phyloP scores from a whole-genome alignment of 2,113 vertebrate genomes.

The Cariama cristata region DNA sequence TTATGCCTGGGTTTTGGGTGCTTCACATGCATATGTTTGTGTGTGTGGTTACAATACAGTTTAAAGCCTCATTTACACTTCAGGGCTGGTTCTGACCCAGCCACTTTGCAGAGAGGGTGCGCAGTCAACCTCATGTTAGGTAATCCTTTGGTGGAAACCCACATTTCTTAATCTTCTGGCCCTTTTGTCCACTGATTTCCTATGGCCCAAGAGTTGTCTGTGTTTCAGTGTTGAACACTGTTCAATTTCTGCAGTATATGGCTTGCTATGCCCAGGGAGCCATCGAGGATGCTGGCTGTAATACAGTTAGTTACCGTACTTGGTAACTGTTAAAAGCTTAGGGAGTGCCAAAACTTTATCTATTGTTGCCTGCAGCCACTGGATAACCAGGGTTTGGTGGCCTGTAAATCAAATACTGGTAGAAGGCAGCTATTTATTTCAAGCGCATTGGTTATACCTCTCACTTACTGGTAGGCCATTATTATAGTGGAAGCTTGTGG shows the following conservation, averaged over 20 bases:
- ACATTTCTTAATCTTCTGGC: neutral
- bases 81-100: neutral
- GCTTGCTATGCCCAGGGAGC: neutral
- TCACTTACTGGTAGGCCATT: neutral
- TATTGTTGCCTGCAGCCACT: neutral
- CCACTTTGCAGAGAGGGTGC: neutral
- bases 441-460: neutral
- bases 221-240: neutral
- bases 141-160: neutral
- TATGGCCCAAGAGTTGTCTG: neutral
- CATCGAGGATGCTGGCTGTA: neutral
- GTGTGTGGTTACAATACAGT: neutral
- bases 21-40: rapidly evolving
- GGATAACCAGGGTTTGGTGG: neutral
- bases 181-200: neutral
- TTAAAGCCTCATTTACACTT: neutral
- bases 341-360: neutral
- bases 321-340: neutral
- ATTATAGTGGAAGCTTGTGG: neutral
- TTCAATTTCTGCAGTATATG: neutral
- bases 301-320: neutral
- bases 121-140: neutral
- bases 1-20: neutral
- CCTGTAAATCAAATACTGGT: neutral
- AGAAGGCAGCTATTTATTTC: neutral